A percentile compares a stretch with the other conserved stretches of the same genome.
Conservation (phyloP, 1,140 invertebrate genomes). For the Hylyphantes graminicola region DNA sequence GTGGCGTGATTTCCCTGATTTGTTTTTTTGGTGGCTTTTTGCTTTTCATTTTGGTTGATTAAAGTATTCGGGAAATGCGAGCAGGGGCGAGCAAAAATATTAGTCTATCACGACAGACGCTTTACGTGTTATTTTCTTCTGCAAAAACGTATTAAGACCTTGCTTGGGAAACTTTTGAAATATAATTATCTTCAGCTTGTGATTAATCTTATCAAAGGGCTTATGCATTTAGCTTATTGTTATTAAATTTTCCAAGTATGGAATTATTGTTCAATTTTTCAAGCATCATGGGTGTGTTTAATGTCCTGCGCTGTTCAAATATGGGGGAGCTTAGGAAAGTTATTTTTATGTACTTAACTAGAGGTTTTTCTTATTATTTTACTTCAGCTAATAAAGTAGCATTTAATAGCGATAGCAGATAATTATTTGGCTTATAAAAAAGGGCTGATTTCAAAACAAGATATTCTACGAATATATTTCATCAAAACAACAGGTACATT, state of each 20-base stretch:
- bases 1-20: constrained; percentile 58
- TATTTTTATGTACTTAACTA: no score
- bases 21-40: constrained; percentile 38
- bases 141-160: constrained; percentile 13
- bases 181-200: constrained; percentile 37
- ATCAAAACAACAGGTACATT: no score
- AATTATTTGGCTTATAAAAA: no score
- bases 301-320: background rate
- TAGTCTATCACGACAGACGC: constrained; percentile 31
- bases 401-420: no score
- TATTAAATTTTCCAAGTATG: background rate
- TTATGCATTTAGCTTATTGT: constrained; percentile 31
- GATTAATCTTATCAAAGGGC: constrained; percentile 37
- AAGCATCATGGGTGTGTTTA: no score
- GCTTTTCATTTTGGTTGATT: constrained; percentile 43
- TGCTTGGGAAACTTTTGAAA: constrained; percentile 3
- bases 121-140: constrained; percentile 28
- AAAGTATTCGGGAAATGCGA: constrained; percentile 32
- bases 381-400: no score
- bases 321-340: no score
- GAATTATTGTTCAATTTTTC: background rate
- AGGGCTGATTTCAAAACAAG: no score
- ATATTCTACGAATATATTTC: no score
- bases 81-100: constrained; percentile 27
- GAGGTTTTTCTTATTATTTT: no score